A percentile compares a stretch with the other conserved stretches of the same genome.
Conservation (phyloP, 2,797 vertebrate genomes). For the Carcharodon carcharias region DNA sequence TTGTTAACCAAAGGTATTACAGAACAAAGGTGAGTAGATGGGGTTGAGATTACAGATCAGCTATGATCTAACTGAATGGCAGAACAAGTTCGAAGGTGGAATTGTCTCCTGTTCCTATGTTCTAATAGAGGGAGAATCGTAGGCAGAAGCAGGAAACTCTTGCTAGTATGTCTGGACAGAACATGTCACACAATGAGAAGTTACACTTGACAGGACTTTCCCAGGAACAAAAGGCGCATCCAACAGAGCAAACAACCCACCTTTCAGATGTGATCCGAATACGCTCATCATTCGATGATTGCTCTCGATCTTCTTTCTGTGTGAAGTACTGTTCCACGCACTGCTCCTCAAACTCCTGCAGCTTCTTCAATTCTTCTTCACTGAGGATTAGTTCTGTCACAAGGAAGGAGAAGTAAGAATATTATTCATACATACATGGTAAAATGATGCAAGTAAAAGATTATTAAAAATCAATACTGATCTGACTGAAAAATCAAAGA, state of each 20-base stretch:
- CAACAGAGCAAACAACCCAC: conserved; percentile 51
- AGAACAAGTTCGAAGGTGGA: neutral
- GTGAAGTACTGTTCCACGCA: conserved; percentile 95
- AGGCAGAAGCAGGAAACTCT: neutral
- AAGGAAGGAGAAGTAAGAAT: neutral
- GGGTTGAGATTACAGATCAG: neutral
- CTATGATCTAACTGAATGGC: neutral
- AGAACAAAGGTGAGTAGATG: neutral
- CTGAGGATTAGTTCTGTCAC: conserved; percentile 81
- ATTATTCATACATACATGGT: neutral
- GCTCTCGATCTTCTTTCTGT: conserved; percentile 85
- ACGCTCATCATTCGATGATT: conserved; percentile 87
- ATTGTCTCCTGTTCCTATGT: neutral
- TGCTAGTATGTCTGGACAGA: neutral
- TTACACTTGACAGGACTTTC: neutral
- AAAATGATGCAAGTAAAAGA: neutral
- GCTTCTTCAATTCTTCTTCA: conserved; percentile 82
- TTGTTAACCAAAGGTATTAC: neutral
- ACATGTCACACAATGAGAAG: neutral
- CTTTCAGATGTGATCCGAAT: conserved; percentile 93
- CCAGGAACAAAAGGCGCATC: neutral
- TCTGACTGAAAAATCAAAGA: neutral
- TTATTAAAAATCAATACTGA: neutral
- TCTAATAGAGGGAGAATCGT: neutral
- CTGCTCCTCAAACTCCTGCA: conserved; percentile 95